Percentiles rank a stretch among this genome's conserved stretches.
Evolutionary conservation across 2,888 invertebrate genomes (phyloP).

Genomic region (Callosobruchus maculatus): DNA sequence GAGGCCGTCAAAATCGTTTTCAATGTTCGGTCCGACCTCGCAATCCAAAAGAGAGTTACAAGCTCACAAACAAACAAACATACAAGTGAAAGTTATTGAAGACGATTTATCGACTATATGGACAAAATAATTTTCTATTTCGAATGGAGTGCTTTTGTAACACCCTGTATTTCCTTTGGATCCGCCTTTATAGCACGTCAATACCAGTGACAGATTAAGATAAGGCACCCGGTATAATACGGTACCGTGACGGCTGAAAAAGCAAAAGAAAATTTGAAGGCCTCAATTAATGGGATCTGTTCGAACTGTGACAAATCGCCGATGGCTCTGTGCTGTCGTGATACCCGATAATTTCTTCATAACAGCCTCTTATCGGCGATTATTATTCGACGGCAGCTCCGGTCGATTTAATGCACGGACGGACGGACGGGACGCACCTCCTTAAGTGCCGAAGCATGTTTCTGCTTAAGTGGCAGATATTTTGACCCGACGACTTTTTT

Average conservation of each 20-base stretch:
- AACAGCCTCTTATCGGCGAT: conserved; percentile 11
- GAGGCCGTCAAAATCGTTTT: too few species aligned
- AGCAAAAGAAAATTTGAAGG: neutral
- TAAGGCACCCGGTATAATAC: neutral
- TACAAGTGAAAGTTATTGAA: too few species aligned
- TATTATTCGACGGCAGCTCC: conserved; percentile 4
- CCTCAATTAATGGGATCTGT: neutral
- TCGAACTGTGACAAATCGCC: neutral
- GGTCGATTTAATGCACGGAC: neutral
- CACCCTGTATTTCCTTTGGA: too few species aligned
- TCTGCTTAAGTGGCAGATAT: conserved; percentile 12
- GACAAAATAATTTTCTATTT: too few species aligned
- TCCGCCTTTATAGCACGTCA: too few species aligned
- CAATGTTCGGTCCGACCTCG: too few species aligned
- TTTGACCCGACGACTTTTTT: conserved; percentile 4
- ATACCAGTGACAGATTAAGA: neutral
- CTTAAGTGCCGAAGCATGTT: conserved; percentile 28
- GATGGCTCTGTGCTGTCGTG: neutral
- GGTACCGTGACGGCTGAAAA: neutral
- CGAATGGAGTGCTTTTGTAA: too few species aligned
- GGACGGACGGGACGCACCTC: neutral
- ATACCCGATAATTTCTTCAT: conserved; percentile 1
- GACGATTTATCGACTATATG: too few species aligned
- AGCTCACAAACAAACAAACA: too few species aligned
- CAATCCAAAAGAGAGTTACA: too few species aligned